These are phyloP conservation scores for Eurytoma californica DNA, from an alignment of 2,888 invertebrate species.

Conservation along the genomic window DNA sequence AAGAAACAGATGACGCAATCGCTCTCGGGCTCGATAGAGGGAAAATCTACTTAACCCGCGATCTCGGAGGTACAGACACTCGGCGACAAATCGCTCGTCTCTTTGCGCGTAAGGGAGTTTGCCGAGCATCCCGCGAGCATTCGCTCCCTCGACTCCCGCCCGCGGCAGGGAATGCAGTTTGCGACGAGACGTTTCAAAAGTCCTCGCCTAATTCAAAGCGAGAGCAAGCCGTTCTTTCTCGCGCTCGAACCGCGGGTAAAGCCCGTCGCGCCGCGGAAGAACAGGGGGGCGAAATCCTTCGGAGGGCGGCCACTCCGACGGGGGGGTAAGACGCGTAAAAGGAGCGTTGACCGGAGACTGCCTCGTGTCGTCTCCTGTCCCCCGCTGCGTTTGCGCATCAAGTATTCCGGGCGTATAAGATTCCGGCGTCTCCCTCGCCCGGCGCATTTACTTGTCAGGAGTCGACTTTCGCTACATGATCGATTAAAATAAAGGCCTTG, in stretches of 20 bases:
- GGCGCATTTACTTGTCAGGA: conserved; percentile 29
- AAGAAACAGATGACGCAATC: background rate
- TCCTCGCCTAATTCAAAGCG: too few relatives aligned
- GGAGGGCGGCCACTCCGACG: background rate
- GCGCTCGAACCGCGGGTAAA: too few relatives aligned
- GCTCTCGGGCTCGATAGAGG: too few relatives aligned
- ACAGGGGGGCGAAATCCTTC: background rate
- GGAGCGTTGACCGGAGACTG: too few relatives aligned
- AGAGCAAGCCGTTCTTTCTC: too few relatives aligned
- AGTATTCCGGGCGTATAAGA: conserved; percentile 35
- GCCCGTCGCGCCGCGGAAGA: too few relatives aligned
- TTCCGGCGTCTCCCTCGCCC: background rate
- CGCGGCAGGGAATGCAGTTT: conserved; percentile 27
- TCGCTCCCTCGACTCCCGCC: background rate
- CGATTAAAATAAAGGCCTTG: conserved; percentile 36
- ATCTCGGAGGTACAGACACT: conserved; percentile 11
- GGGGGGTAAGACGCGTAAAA: too few relatives aligned
- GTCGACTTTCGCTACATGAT: conserved; percentile 44
- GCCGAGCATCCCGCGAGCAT: conserved; percentile 33
- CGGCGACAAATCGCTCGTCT: conserved; percentile 44
- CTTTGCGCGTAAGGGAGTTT: conserved; percentile 38
- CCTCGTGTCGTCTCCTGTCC: too few relatives aligned
- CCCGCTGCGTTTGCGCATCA: conserved; percentile 1
- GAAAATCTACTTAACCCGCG: background rate
- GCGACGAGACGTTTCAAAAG: background rate